Percentiles rank a stretch among this genome's conserved stretches.
phyloP scores from a whole-genome alignment of 2,113 vertebrate genomes.

The Onychostruthus taczanowskii region DNA sequence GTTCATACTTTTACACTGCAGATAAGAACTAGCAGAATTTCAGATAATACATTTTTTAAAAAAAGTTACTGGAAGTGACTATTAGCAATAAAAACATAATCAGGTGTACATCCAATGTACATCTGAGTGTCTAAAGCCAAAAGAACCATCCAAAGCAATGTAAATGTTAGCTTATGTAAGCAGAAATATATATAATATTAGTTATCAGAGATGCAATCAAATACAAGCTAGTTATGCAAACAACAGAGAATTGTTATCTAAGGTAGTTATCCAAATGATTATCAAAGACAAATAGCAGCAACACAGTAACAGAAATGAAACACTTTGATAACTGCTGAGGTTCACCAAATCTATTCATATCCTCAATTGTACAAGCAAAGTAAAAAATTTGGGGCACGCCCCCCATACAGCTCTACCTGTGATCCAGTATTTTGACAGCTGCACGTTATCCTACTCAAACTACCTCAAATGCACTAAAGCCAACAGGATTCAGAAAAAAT shows the following conservation, averaged over 20 bases:
- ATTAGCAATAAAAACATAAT: background rate
- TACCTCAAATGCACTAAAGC: background rate
- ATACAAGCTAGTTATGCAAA: background rate
- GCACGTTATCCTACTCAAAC: background rate
- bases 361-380: background rate
- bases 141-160: background rate
- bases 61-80: background rate
- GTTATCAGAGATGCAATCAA: background rate
- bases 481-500: background rate
- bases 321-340: background rate
- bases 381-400: fast-evolving
- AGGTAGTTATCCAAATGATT: background rate
- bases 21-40: background rate
- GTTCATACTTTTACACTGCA: background rate
- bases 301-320: background rate
- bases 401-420: background rate
- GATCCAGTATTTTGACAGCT: background rate
- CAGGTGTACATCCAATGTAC: background rate
- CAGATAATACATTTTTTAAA: background rate
- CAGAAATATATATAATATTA: background rate
- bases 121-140: background rate
- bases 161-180: background rate
- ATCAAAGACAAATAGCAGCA: background rate
- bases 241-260: background rate
- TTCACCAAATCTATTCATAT: background rate